Conservation (phyloP, 2,888 invertebrate genomes). For the Syrista parreyssii region DNA sequence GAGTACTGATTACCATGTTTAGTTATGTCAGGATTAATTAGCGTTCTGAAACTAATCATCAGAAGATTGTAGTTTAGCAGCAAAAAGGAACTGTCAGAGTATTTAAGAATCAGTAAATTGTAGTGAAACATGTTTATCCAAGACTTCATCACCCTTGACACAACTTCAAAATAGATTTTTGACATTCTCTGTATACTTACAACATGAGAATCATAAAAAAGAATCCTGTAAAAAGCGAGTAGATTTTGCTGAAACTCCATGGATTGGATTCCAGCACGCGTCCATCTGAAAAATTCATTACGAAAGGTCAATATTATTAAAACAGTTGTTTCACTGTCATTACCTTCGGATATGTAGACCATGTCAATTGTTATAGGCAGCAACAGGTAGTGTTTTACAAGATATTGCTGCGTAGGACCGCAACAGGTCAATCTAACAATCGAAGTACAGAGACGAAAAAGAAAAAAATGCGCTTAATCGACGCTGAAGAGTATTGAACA, state of each 20-base stretch:
- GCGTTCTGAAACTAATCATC: conserved; percentile 45
- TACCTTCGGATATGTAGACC: conserved; percentile 38
- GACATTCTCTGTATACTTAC: conserved; percentile 34
- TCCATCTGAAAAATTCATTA: conserved; percentile 36
- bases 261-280: conserved; percentile 33
- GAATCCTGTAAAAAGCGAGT: conserved; percentile 37
- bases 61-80: too few relatives aligned
- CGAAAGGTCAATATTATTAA: background rate
- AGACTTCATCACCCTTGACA: too few relatives aligned
- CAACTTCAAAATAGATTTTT: background rate
- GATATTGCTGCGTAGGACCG: too few relatives aligned
- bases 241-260: conserved; percentile 36
- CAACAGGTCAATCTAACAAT: too few relatives aligned
- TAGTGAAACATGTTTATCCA: too few relatives aligned
- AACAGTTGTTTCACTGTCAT: conserved; percentile 12
- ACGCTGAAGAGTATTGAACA: too few relatives aligned
- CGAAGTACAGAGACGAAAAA: too few relatives aligned
- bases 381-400: too few relatives aligned
- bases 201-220: conserved; percentile 46
- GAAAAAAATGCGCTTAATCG: too few relatives aligned
- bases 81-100: background rate
- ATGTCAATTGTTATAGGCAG: conserved; percentile 15
- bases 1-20: conserved; percentile 32
- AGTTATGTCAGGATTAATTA: conserved; percentile 38
- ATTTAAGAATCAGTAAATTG: background rate